phyloP scores from a whole-genome alignment of 1,140 invertebrate genomes.

The Aphelenchoides fujianensis region DNA sequence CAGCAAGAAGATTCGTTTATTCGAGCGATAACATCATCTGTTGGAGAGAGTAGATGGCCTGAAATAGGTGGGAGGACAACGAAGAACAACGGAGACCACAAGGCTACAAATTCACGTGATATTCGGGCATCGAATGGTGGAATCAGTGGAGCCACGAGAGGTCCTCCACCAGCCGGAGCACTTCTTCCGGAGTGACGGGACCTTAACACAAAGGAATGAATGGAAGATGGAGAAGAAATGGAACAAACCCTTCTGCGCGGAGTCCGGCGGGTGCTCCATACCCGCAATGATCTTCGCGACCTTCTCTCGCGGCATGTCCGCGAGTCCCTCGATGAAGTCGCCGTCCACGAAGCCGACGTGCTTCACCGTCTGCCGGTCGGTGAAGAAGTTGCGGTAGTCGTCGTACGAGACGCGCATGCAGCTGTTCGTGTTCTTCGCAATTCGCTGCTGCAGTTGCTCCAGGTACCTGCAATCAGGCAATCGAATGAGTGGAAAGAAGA shows the following conservation, averaged over 20 bases:
- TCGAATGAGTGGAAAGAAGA: constrained; percentile 1
- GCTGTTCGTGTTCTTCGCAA: constrained; percentile 47
- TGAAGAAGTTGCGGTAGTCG: constrained; percentile 66
- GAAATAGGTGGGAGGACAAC: too few species aligned
- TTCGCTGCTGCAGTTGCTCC: constrained; percentile 38
- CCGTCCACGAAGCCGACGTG: constrained; percentile 92
- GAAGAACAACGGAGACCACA: too few species aligned
- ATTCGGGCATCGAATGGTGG: too few species aligned
- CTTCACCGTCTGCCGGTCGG: constrained; percentile 66
- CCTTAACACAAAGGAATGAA: constrained; percentile 10
- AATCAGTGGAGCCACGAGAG: constrained; percentile 91
- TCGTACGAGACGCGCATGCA: constrained; percentile 50
- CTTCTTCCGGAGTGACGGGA: constrained; percentile 80
- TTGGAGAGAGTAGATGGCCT: too few species aligned
- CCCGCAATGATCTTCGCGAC: constrained; percentile 82
- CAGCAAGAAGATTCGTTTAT: too few species aligned
- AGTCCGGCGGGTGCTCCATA: constrained; percentile 76
- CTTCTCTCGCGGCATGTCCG: constrained; percentile 82
- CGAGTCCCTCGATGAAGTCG: constrained; percentile 92
- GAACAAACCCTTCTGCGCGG: background rate
- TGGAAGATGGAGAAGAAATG: background rate
- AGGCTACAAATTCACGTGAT: too few species aligned
- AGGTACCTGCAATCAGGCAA: constrained; percentile 42
- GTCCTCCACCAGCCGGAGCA: constrained; percentile 95
- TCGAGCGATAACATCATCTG: too few species aligned